phyloP scores from a whole-genome alignment of 2,113 vertebrate species.

The Semicossyphus pulcher region DNA sequence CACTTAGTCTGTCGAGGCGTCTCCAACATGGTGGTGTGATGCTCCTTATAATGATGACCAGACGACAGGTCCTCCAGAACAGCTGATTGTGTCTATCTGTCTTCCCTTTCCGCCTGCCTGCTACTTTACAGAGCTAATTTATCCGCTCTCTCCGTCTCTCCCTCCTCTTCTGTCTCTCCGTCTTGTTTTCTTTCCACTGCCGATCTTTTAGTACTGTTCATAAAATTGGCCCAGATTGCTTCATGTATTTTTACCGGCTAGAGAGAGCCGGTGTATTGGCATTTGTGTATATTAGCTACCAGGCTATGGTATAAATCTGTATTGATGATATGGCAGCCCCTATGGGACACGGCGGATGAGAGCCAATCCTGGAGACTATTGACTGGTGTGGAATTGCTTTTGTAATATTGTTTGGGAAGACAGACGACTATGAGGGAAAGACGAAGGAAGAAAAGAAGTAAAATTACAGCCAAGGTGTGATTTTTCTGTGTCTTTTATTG shows the following conservation, averaged over 20 bases:
- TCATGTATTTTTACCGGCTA: slow-evolving; percentile 74
- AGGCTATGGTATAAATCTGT: slow-evolving; percentile 84
- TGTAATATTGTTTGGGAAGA: slow-evolving; percentile 86
- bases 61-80: not conserved
- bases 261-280: slow-evolving; percentile 73
- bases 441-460: slow-evolving; percentile 12
- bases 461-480: slow-evolving; percentile 50
- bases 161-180: slow-evolving; percentile 20
- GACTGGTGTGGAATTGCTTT: slow-evolving; percentile 83
- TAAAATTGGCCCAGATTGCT: slow-evolving; percentile 80
- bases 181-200: slow-evolving; percentile 59
- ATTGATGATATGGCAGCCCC: slow-evolving; percentile 82
- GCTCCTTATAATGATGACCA: not conserved
- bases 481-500: slow-evolving; percentile 71
- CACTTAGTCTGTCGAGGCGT: not conserved
- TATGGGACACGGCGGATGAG: slow-evolving; percentile 77
- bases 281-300: slow-evolving; percentile 83
- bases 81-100: slow-evolving; percentile 9
- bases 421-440: slow-evolving; percentile 70
- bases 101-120: not conserved
- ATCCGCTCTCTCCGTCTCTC: not conserved
- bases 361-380: slow-evolving; percentile 81
- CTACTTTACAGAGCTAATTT: slow-evolving; percentile 34
- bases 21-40: not conserved
- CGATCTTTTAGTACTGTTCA: slow-evolving; percentile 78